Percentiles rank a stretch among this genome's conserved stretches.
phyloP scores from a whole-genome alignment of 2,113 vertebrate species.

The Alligator mississippiensis region DNA sequence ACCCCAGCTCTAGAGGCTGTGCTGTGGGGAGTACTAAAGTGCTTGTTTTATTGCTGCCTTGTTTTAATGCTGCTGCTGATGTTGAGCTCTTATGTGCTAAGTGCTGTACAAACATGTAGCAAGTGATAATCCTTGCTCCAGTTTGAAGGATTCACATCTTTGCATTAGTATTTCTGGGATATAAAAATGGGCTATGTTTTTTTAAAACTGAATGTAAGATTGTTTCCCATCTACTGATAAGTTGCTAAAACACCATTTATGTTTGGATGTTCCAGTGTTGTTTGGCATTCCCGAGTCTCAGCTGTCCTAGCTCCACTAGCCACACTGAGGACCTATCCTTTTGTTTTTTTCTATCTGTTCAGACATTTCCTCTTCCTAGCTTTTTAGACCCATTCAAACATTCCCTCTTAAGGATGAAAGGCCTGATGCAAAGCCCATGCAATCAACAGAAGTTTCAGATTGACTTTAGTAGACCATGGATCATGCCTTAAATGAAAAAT shows the following conservation, averaged over 20 bases:
- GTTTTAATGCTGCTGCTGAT: background rate
- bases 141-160: background rate
- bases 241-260: background rate
- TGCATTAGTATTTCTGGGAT: background rate
- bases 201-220: background rate
- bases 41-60: background rate
- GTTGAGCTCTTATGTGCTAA: background rate
- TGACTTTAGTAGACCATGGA: background rate
- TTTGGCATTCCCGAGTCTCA: background rate
- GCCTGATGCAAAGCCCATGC: background rate
- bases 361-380: too few species aligned
- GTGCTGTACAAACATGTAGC: background rate
- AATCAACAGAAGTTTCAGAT: background rate
- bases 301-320: background rate
- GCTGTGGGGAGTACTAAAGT: too few species aligned
- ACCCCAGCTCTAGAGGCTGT: too few species aligned
- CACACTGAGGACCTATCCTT: background rate
- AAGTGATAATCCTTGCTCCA: background rate
- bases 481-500: background rate
- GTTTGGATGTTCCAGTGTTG: too few species aligned
- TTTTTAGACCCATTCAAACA: accelerated
- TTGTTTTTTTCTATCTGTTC: background rate
- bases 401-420: too few species aligned
- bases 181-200: background rate
- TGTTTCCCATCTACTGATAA: background rate